Conservation (phyloP, 1,140 invertebrate genomes). For the Caerostris darwini region DNA sequence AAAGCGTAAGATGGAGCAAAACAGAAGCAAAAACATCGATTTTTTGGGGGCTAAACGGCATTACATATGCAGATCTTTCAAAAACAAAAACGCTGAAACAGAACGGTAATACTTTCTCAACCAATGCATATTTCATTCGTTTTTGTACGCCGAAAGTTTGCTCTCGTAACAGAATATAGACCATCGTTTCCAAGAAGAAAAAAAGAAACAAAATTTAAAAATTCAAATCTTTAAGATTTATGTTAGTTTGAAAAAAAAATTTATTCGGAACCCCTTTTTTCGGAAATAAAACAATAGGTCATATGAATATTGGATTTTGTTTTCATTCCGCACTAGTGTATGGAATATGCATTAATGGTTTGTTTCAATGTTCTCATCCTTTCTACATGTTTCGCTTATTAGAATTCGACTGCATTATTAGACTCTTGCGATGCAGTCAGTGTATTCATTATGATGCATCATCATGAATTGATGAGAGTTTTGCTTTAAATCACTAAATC, state of each 20-base stretch:
- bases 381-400: constrained; percentile 47
- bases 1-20: constrained; percentile 64
- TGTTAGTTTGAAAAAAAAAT: constrained; percentile 67
- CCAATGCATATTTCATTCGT: constrained; percentile 75
- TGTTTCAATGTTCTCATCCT: background rate
- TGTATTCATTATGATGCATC: constrained; percentile 40
- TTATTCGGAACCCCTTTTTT: constrained; percentile 53
- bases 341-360: constrained; percentile 65
- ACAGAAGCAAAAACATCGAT: constrained; percentile 72
- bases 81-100: constrained; percentile 69
- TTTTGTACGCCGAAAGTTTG: constrained; percentile 66
- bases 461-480: background rate
- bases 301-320: constrained; percentile 76
- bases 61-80: constrained; percentile 72
- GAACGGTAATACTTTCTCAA: constrained; percentile 73
- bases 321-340: constrained; percentile 38
- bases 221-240: constrained; percentile 67
- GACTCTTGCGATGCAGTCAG: background rate
- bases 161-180: constrained; percentile 67
- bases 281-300: constrained; percentile 76
- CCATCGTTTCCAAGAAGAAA: constrained; percentile 34
- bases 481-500: background rate
- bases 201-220: constrained; percentile 36
- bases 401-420: constrained; percentile 33
- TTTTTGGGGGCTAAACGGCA: constrained; percentile 75